Evolutionary conservation across 2,113 vertebrate genomes (phyloP), one percentile per base, ranked within the genome.

Genomic region (Siniperca chuatsi): DNA sequence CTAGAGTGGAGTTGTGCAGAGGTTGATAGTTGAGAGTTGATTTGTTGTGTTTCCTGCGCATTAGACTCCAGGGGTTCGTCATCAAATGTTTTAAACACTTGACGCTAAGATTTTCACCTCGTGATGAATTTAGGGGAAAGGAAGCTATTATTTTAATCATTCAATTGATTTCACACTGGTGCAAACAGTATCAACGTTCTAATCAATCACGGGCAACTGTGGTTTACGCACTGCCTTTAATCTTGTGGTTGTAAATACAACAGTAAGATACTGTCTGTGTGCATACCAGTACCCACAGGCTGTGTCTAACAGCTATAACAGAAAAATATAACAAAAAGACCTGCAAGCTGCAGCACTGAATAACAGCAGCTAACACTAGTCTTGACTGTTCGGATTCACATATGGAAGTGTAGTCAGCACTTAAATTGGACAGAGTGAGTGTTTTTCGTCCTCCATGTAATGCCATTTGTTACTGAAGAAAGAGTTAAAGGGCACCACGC

Each of bases 121-220:
- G 40, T 74, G n/a, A 55, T 46, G 48, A 72, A 42, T 65, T 76
- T 44, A 70, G 33, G 23, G 37, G 42, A 67, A 29, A 44, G 42
- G 35, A 83, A 86, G 55, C 75, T 10, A 29, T 55, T 81, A 77
- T 79, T 90, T 83, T 29, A 87, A 52, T 81, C 58, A 40, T 82
- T 91, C n/a, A 33, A 87, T 83, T 80, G 85, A 91, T 89, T 91
- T 87, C 82, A 60, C 44, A 0, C 40, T 76, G 76, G 74, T 68
- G 69, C 73, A 84, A 90, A 92, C 86, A 79, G 81, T 70, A 69
- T 57, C 54, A 4, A 0, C 20, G 13, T 8, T 44, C 65, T 46
- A 90, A 93, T 93, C 85, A 91, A 71, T 86, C 84, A 58, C 8
- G 29, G 55, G 66, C 5, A 13, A 44, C 61, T 68, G 67, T 68